These are phyloP conservation scores for Chloebia gouldiae DNA, from an alignment of 2,113 vertebrate species.

Conservation along the genomic window DNA sequence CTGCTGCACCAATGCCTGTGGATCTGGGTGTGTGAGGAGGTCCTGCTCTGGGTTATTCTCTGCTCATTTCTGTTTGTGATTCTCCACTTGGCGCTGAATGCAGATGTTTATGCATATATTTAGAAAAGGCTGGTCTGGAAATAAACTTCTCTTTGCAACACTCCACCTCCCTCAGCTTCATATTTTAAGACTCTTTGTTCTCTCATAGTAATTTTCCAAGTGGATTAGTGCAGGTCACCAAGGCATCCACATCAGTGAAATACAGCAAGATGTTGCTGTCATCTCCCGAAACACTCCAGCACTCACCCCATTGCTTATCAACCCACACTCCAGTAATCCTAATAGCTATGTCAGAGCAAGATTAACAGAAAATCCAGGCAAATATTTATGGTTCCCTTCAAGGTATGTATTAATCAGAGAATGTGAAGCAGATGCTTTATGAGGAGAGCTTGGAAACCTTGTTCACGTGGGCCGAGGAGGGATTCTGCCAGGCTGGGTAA, in stretches of 20 bases:
- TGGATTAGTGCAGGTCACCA: slow-evolving; percentile 19
- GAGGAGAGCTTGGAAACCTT: background rate
- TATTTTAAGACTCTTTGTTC: slow-evolving; percentile 5
- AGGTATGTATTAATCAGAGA: background rate
- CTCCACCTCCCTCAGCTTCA: background rate
- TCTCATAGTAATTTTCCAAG: slow-evolving; percentile 15
- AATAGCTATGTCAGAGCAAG: slow-evolving; percentile 26
- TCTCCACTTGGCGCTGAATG: background rate
- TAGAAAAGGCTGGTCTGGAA: slow-evolving; percentile 1
- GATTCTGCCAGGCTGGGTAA: background rate
- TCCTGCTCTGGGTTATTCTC: background rate
- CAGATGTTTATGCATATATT: background rate
- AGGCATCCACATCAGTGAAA: slow-evolving; percentile 29
- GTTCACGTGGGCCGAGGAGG: background rate
- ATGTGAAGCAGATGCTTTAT: background rate
- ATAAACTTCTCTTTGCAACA: background rate
- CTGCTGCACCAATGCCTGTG: rapidly evolving
- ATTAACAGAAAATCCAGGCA: slow-evolving; percentile 36
- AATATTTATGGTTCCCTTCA: slow-evolving; percentile 34
- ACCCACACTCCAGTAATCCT: slow-evolving; percentile 22
- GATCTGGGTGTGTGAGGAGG: background rate
- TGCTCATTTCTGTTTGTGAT: background rate
- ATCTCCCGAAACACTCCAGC: slow-evolving; percentile 1
- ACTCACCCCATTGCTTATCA: slow-evolving; percentile 2
- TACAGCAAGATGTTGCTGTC: background rate